Evolutionary conservation across 2,113 vertebrate genomes (phyloP), one percentile per base, ranked within the genome.

Genomic region (Zosterops pallidus): DNA sequence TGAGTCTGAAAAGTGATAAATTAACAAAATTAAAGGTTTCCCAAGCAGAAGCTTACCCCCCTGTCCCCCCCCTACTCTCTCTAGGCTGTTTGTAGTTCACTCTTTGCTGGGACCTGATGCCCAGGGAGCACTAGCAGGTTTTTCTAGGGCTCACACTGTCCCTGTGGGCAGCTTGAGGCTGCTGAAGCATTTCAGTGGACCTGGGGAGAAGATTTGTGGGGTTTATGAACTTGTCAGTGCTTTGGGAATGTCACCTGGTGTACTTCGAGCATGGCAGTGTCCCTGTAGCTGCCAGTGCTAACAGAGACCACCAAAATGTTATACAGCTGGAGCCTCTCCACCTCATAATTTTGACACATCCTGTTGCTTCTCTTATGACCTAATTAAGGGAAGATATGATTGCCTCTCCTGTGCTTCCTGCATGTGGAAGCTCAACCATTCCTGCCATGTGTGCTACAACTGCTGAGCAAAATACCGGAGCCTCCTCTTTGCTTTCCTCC

Each of bases 371-470:
- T 67, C 59, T 69, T 76, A 65, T 50, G 64, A 68, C 41, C 23
- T 94, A 26, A 26, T 75, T 63, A 28, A 56, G n/a, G 69, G 57
- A 46, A 86, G 79, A 68, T 19, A 12, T 6, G 11, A 56, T 60
- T 67, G 41, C 14, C 7, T 1, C 24, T 91, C n/a, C 52, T 64
- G 47, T 78, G 37, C 56, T 56, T 89, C 22, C 75, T 42, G 19
- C 20, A 8, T 4, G 3, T 47, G 52, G 42, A 29, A 29, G 47
- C 26, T 29, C 62, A 75, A 2, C 0, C 0, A n/a, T 80, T 85
- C 28, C 69, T 92, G 35, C 63, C 20, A 10, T 0, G 5, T 31
- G 8, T 42, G 23, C 12, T 63, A 2, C 28, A 86, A 24, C 35
- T 80, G 31, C 49, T 81, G 83, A 21, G 41, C 63, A 18, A 84